phyloP scores from a whole-genome alignment of 2,797 vertebrate genomes.

The Lacerta bilineata region DNA sequence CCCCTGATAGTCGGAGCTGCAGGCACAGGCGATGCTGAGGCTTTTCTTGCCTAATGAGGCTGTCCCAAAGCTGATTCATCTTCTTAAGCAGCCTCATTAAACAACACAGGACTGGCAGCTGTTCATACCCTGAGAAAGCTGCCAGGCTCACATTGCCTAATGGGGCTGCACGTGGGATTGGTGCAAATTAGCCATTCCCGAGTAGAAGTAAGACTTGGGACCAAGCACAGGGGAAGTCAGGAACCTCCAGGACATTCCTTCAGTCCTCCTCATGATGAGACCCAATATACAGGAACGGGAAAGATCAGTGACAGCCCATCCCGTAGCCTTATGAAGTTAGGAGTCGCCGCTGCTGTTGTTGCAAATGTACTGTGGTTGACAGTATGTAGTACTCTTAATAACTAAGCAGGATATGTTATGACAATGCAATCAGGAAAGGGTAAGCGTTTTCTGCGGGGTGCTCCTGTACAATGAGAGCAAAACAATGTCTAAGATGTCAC shows the following conservation, averaged over 20 bases:
- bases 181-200: background rate
- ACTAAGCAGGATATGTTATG: background rate
- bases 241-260: background rate
- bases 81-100: slow-evolving; percentile 48
- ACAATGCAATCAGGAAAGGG: background rate
- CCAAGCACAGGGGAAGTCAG: background rate
- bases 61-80: slow-evolving; percentile 40
- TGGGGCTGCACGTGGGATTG: slow-evolving; percentile 19
- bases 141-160: slow-evolving; percentile 25
- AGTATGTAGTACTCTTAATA: background rate
- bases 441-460: background rate
- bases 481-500: background rate
- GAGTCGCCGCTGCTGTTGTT: too few relatives aligned
- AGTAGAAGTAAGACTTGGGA: background rate
- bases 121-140: slow-evolving; percentile 27
- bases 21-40: background rate
- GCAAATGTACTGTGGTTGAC: too few relatives aligned
- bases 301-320: background rate
- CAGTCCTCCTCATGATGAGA: background rate
- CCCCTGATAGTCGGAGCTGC: background rate
- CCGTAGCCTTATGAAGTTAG: background rate
- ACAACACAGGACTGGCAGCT: slow-evolving; percentile 46
- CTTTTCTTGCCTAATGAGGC: slow-evolving; percentile 44
- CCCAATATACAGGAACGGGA: background rate
- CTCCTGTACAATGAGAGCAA: background rate